Conservation (phyloP, 2,797 vertebrate species). For the Hemibagrus guttatus region DNA sequence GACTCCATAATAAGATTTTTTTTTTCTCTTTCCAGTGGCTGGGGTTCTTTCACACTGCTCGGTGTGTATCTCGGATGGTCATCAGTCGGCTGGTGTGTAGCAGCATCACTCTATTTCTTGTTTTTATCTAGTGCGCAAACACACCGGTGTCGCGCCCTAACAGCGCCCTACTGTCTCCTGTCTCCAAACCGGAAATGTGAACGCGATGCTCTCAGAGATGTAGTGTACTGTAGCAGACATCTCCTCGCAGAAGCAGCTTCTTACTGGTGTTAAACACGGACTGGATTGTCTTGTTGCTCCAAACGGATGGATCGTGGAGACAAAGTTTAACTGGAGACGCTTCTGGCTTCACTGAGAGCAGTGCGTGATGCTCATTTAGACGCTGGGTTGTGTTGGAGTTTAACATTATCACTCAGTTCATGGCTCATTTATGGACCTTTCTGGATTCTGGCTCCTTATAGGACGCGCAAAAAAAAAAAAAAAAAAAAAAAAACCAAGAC, state of each 20-base stretch:
- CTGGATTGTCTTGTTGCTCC: neutral
- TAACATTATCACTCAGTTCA: neutral
- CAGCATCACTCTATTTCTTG: slow-evolving; percentile 9
- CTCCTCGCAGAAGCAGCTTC: slow-evolving; percentile 8
- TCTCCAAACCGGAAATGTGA: slow-evolving; percentile 29
- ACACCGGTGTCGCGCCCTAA: slow-evolving; percentile 15
- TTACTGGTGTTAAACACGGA: neutral
- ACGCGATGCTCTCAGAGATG: slow-evolving; percentile 18
- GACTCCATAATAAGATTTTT: neutral
- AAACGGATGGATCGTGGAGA: neutral
- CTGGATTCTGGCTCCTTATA: slow-evolving; percentile 4
- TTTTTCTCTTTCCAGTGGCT: neutral
- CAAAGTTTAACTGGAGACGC: slow-evolving; percentile 21
- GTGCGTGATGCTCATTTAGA: neutral
- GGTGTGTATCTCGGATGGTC: neutral
- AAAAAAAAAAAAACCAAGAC: neutral
- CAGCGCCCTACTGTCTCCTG: slow-evolving; percentile 12
- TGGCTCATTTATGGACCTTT: slow-evolving; percentile 15
- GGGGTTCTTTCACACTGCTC: neutral
- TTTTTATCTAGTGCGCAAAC: slow-evolving; percentile 23
- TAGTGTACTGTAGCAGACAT: slow-evolving; percentile 21
- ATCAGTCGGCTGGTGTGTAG: slow-evolving; percentile 4
- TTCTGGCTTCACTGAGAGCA: neutral
- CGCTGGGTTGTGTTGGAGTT: neutral
- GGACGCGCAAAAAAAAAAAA: neutral